A percentile compares a stretch with the other conserved stretches of the same genome.
Conservation (phyloP, 2,888 invertebrate species). For the Mesoligia furuncula region DNA sequence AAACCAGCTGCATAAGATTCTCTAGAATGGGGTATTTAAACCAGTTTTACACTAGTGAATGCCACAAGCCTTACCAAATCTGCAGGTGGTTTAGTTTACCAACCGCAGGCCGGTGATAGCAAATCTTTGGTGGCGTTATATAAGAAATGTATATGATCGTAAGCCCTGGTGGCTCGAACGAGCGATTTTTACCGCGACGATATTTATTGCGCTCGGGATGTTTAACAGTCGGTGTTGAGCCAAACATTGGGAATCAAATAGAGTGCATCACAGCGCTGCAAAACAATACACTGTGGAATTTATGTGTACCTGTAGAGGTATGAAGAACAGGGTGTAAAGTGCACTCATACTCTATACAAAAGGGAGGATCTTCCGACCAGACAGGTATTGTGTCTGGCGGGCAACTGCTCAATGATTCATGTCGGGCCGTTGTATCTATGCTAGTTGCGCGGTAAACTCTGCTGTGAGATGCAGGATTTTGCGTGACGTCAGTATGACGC, state of each 20-base stretch:
- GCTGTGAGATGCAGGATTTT: too few relatives aligned
- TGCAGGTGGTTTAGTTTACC: conserved; percentile 27
- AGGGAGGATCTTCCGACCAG: too few relatives aligned
- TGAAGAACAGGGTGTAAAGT: too few relatives aligned
- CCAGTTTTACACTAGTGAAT: conserved; percentile 30
- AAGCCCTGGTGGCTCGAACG: not conserved
- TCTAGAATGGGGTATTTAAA: conserved; percentile 14
- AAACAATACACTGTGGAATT: not conserved
- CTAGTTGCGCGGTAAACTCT: too few relatives aligned
- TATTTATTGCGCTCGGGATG: not conserved
- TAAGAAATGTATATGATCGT: conserved; percentile 8
- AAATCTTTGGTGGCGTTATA: conserved; percentile 18
- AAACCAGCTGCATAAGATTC: not conserved
- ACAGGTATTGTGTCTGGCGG: too few relatives aligned
- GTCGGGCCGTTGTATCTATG: too few relatives aligned
- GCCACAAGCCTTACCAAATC: conserved; percentile 38
- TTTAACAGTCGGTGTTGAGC: too few relatives aligned
- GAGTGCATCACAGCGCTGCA: not conserved
- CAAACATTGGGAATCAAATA: not conserved
- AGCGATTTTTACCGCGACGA: not conserved
- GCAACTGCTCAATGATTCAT: too few relatives aligned
- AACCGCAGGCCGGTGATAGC: not conserved
- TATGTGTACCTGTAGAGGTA: too few relatives aligned
- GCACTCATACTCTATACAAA: too few relatives aligned
- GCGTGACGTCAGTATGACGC: too few relatives aligned